These are phyloP conservation scores for Diceros bicornis DNA, from an alignment of 2,797 vertebrate genomes.

Conservation along the genomic window DNA sequence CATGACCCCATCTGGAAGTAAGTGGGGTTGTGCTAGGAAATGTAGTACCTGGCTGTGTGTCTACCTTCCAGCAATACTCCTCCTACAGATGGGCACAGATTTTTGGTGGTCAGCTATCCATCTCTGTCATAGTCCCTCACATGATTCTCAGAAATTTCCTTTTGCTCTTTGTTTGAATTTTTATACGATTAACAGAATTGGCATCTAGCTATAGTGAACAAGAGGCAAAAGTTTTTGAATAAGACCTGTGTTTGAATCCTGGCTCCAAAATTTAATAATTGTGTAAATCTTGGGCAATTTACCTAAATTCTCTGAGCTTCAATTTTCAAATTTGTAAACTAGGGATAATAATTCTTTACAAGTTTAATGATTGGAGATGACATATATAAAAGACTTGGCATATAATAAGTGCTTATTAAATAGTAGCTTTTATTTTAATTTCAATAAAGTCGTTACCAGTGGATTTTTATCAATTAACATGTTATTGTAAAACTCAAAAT, in stretches of 20 bases:
- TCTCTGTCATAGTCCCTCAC: background rate
- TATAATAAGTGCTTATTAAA: constrained; percentile 4
- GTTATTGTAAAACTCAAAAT: background rate
- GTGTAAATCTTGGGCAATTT: background rate
- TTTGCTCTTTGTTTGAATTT: background rate
- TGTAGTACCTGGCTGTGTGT: background rate
- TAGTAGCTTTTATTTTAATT: constrained; percentile 37
- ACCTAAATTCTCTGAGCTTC: background rate
- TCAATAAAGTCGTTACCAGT: constrained; percentile 20
- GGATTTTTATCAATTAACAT: background rate
- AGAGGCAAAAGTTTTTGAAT: background rate
- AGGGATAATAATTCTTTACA: background rate
- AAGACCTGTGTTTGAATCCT: background rate
- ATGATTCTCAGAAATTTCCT: background rate
- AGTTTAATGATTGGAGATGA: background rate
- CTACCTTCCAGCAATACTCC: background rate
- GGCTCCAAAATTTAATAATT: background rate
- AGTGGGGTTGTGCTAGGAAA: background rate
- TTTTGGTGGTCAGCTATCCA: background rate
- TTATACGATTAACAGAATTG: background rate
- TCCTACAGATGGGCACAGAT: background rate
- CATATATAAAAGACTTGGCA: background rate
- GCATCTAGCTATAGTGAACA: background rate
- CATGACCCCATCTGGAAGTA: background rate
- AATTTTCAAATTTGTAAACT: constrained; percentile 50